A percentile compares a stretch with the other conserved stretches of the same genome.
Evolutionary conservation across 2,797 vertebrate genomes (phyloP).

Genomic region (Salmo trutta): DNA sequence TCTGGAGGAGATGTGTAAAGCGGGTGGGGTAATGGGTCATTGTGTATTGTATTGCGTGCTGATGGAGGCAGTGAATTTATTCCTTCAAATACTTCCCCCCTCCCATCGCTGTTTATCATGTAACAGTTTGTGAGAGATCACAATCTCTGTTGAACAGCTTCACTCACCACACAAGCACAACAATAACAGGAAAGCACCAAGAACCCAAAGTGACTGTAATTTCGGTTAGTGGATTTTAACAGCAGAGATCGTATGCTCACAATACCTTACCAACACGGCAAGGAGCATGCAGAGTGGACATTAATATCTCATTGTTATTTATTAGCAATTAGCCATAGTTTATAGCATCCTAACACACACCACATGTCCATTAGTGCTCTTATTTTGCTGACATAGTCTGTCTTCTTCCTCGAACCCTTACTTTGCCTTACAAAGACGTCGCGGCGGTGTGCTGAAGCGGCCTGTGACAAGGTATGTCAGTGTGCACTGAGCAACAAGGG

Average conservation of each 20-base stretch:
- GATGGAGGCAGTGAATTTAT: constrained; percentile 9
- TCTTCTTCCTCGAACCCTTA: constrained; percentile 3
- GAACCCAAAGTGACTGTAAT: constrained; percentile 50
- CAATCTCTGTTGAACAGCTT: constrained; percentile 24
- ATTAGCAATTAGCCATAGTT: constrained; percentile 55
- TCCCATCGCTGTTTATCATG: neutral
- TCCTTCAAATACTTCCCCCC: neutral
- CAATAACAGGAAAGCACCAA: constrained; percentile 19
- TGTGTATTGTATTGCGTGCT: constrained; percentile 3
- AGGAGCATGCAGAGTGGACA: constrained; percentile 33
- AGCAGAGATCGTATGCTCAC: constrained; percentile 30
- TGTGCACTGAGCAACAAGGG: constrained; percentile 2
- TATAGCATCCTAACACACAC: constrained; percentile 34
- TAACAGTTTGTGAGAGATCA: constrained; percentile 16
- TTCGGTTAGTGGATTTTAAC: constrained; percentile 58
- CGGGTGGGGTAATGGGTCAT: neutral
- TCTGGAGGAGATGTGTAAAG: neutral
- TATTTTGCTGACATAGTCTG: neutral
- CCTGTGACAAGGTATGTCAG: neutral
- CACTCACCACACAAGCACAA: constrained; percentile 23
- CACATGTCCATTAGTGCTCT: constrained; percentile 12
- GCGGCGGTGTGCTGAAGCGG: neutral
- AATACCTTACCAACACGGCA: constrained; percentile 9
- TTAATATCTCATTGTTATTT: constrained; percentile 48
- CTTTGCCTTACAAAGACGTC: constrained; percentile 1